Percentiles rank a stretch among this genome's conserved stretches.
phyloP scores from a whole-genome alignment of 1,140 invertebrate species.

The Rhagoletis zephyria region DNA sequence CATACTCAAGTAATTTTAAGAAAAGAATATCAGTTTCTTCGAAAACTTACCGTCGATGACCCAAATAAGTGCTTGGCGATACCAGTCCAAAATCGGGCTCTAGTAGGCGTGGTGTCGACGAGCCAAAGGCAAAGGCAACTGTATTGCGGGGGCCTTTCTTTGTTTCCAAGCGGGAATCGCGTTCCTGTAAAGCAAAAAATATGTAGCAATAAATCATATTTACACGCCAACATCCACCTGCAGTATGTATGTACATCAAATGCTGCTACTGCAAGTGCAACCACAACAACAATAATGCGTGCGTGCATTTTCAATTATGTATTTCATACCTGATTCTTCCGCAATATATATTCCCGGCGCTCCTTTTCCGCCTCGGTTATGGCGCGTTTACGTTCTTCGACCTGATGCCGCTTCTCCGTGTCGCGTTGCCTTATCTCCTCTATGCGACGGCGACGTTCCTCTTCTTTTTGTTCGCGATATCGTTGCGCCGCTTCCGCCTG shows the following conservation, averaged over 20 bases:
- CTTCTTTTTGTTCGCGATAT: constrained; percentile 89
- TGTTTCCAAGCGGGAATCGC: constrained; percentile 86
- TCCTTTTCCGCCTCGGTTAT: constrained; percentile 90
- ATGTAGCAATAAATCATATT: not conserved
- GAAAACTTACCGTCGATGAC: constrained; percentile 78
- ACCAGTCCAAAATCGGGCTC: constrained; percentile 82
- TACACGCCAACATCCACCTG: constrained; percentile 9
- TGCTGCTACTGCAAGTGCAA: not conserved
- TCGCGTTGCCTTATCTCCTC: constrained; percentile 86
- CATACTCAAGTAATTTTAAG: not conserved
- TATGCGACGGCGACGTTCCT: constrained; percentile 84
- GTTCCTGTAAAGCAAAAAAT: constrained; percentile 74
- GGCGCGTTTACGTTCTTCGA: constrained; percentile 88
- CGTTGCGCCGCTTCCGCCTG: constrained; percentile 89
- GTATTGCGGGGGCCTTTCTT: constrained; percentile 81
- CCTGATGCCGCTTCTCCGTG: constrained; percentile 81
- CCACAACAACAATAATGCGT: not conserved
- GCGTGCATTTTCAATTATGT: not conserved
- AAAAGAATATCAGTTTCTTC: not conserved
- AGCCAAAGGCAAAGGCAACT: constrained; percentile 87
- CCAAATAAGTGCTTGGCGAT: constrained; percentile 81
- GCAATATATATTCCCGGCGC: constrained; percentile 86
- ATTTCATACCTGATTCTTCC: constrained; percentile 80
- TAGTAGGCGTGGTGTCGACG: constrained; percentile 88
- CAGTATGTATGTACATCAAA: not conserved